Evolutionary conservation across 2,797 vertebrate genomes (phyloP).

Genomic region (Parauchenoglanis punctatus): DNA sequence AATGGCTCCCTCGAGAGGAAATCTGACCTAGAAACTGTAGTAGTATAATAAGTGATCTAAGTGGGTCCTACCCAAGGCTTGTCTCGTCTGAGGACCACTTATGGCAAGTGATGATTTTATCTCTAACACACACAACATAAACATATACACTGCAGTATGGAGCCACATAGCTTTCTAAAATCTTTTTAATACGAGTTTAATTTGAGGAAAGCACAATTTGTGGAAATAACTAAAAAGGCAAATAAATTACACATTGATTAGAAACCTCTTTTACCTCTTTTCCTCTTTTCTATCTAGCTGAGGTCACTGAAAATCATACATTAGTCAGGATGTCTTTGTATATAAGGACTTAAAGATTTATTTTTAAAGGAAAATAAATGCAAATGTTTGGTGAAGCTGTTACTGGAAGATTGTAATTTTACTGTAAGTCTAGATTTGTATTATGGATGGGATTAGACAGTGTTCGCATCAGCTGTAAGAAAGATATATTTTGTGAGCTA

Average conservation of each 20-base stretch:
- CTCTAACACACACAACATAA: neutral
- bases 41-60: constrained; percentile 49
- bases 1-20: constrained; percentile 26
- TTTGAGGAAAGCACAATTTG: neutral
- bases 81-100: constrained; percentile 21
- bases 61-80: constrained; percentile 37
- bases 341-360: neutral
- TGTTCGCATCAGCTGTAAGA: neutral
- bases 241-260: neutral
- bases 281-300: neutral
- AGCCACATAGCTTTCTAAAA: neutral
- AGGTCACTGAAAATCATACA: neutral
- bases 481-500: neutral
- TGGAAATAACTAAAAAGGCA: neutral
- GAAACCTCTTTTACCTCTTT: neutral
- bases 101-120: constrained; percentile 15
- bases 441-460: neutral
- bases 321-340: neutral
- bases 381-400: neutral
- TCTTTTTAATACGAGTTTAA: neutral
- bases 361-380: neutral
- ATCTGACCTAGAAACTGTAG: constrained; percentile 45
- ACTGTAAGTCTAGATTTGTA: neutral
- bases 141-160: neutral
- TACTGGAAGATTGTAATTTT: neutral